Conservation (phyloP, 2,113 vertebrate species). For the Ranitomeya variabilis region DNA sequence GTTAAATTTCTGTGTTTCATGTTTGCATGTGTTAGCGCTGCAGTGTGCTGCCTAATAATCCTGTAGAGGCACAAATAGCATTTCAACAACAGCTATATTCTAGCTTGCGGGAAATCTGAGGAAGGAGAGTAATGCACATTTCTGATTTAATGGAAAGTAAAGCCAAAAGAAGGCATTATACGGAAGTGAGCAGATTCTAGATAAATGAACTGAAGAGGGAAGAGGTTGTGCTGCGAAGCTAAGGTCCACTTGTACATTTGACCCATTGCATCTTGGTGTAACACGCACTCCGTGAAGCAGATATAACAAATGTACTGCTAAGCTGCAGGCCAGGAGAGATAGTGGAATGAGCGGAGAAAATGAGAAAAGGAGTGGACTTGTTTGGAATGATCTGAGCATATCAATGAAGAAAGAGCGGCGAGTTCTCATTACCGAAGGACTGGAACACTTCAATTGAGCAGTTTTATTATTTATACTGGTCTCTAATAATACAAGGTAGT, state of each 20-base stretch:
- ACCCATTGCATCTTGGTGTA: background rate
- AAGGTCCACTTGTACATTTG: background rate
- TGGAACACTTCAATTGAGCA: background rate
- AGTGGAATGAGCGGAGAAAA: background rate
- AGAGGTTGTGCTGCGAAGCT: background rate
- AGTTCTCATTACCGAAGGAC: background rate
- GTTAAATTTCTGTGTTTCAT: too few species aligned
- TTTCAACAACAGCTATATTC: background rate
- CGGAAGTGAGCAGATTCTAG: background rate
- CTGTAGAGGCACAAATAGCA: background rate
- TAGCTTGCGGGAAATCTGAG: background rate
- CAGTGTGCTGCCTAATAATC: too few species aligned
- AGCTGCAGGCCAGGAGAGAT: background rate
- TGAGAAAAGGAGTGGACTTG: background rate
- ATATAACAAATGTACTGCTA: background rate
- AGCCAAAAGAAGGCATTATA: background rate
- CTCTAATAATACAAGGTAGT: background rate
- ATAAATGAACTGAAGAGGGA: background rate
- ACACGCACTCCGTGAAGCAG: background rate
- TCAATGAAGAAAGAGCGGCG: background rate
- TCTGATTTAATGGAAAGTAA: background rate
- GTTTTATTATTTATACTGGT: background rate
- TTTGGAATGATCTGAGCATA: conserved; percentile 1
- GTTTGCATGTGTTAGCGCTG: too few species aligned
- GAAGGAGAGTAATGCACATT: background rate